phyloP scores from a whole-genome alignment of 2,113 vertebrate species.

The Aspiorhynchus laticeps region DNA sequence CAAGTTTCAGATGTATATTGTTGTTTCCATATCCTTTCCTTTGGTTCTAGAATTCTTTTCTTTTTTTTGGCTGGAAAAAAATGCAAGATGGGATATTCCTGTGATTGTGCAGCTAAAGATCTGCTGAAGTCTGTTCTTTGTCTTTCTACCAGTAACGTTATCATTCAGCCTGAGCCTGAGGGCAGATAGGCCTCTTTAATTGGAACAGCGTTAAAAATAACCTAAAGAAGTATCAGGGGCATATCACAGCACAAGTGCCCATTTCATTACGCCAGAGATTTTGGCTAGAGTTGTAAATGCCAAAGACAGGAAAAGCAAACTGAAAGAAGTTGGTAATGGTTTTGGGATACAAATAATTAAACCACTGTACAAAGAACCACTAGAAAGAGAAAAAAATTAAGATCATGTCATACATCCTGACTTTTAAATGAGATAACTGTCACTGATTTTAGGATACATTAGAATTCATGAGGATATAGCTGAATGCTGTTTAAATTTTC shows the following conservation, averaged over 20 bases:
- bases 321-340: background rate
- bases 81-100: background rate
- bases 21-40: background rate
- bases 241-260: slow-evolving; percentile 53
- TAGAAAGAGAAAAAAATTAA: background rate
- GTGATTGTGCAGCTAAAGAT: slow-evolving; percentile 39
- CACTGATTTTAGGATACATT: background rate
- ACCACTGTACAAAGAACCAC: background rate
- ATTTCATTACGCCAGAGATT: slow-evolving; percentile 42
- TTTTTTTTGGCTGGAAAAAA: background rate
- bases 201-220: slow-evolving; percentile 66
- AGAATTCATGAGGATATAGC: background rate
- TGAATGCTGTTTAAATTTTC: background rate
- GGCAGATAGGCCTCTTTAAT: slow-evolving; percentile 61
- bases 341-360: background rate
- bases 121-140: slow-evolving; percentile 46
- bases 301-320: slow-evolving; percentile 43
- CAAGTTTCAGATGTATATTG: background rate
- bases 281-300: slow-evolving; percentile 45
- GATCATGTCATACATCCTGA: background rate
- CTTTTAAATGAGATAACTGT: background rate
- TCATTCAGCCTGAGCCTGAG: slow-evolving; percentile 51
- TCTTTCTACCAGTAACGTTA: slow-evolving; percentile 49
- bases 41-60: background rate
- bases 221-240: slow-evolving; percentile 57